phyloP scores from a whole-genome alignment of 2,888 invertebrate genomes.

The Patella ulyssiponensis region DNA sequence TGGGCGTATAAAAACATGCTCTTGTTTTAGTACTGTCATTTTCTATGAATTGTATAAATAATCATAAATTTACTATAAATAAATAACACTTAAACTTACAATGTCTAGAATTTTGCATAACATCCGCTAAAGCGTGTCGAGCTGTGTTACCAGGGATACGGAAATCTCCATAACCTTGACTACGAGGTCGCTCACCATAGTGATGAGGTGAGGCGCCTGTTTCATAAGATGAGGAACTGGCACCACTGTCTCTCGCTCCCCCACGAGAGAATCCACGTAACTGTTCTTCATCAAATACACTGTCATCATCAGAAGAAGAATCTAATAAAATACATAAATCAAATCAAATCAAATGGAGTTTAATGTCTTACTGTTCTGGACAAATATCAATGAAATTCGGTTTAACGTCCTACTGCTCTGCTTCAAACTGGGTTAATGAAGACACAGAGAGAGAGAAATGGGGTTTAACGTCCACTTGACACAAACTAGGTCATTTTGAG shows the following conservation, averaged over 20 bases:
- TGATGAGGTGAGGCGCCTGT: conserved; percentile 41
- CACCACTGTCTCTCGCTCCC: conserved; percentile 60
- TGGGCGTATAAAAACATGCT: no score
- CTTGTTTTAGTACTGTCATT: no score
- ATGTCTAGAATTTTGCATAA: conserved; percentile 75
- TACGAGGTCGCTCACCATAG: conserved; percentile 55
- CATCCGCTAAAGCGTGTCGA: conserved; percentile 79
- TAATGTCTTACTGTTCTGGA: no score
- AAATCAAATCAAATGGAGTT: no score
- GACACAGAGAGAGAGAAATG: no score
- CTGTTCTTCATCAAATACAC: conserved; percentile 66
- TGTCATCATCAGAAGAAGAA: conserved; percentile 69
- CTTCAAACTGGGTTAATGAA: no score
- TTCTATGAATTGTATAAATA: no score
- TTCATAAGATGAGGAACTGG: conserved; percentile 59
- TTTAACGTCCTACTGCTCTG: no score
- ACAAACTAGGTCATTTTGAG: no score
- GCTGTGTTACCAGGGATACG: conserved; percentile 74
- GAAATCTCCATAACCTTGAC: conserved; percentile 65
- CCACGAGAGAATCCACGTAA: conserved; percentile 60
- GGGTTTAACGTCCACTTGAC: no score
- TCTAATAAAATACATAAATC: not conserved
- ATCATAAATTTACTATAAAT: no score
- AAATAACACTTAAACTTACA: conserved; percentile 50
- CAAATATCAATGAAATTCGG: no score